A percentile compares a stretch with the other conserved stretches of the same genome.
phyloP scores from a whole-genome alignment of 1,140 invertebrate species.

The Physella acuta region DNA sequence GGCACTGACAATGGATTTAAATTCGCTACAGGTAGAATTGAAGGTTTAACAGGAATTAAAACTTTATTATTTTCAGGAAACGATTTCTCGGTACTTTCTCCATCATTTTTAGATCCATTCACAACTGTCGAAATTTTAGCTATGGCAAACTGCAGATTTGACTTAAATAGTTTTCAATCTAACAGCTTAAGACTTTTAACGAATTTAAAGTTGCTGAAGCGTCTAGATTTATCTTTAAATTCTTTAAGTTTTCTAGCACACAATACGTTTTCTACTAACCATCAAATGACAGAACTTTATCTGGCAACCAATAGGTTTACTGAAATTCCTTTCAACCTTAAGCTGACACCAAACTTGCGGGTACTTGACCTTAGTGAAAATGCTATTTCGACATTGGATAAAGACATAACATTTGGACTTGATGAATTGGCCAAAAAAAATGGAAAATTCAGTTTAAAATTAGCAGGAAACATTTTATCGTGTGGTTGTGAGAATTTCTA shows the following conservation, averaged over 20 bases:
- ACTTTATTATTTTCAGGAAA: conserved; percentile 9
- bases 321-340: conserved; percentile 6
- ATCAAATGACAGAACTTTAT: not conserved
- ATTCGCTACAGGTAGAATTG: not conserved
- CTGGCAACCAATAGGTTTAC: conserved; percentile 3
- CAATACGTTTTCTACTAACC: conserved; percentile 2
- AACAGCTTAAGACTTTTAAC: not conserved
- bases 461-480: conserved; percentile 11
- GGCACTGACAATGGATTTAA: not conserved
- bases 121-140: not conserved
- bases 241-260: not conserved
- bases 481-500: conserved; percentile 11
- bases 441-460: not conserved
- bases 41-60: not conserved
- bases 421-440: not conserved
- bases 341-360: not conserved
- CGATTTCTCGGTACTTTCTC: not conserved
- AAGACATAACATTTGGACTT: not conserved
- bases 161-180: not conserved
- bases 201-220: not conserved
- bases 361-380: not conserved
- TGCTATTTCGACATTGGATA: not conserved
- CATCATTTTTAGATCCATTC: not conserved
- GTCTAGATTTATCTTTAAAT: not conserved
- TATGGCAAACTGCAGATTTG: not conserved